Conservation (phyloP, 2,797 vertebrate genomes). For the Peromyscus melanophrys region DNA sequence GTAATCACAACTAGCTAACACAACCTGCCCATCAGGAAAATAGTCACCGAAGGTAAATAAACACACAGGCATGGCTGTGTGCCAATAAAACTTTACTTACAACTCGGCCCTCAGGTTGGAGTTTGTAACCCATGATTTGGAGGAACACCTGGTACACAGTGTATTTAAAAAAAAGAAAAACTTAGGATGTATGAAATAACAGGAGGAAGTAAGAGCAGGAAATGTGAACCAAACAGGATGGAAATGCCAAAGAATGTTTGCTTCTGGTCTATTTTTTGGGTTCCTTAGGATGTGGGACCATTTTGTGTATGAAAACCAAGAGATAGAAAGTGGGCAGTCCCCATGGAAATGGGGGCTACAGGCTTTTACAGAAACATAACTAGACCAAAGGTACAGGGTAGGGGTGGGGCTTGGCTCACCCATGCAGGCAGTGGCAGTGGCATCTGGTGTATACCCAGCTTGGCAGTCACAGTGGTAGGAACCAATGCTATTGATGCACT, state of each 20-base stretch:
- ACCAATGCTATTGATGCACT: slow-evolving; percentile 96
- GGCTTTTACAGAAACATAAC: accelerated
- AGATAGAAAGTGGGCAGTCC: neutral
- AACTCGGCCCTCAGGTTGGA: neutral
- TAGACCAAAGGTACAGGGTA: accelerated
- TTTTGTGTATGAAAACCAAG: neutral
- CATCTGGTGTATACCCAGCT: slow-evolving; percentile 93
- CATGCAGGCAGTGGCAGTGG: slow-evolving; percentile 92
- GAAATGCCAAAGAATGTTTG: neutral
- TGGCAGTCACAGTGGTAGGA: slow-evolving; percentile 96
- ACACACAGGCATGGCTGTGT: neutral
- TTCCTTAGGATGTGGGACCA: neutral
- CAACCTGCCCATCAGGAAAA: neutral
- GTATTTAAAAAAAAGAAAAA: neutral
- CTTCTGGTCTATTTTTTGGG: neutral
- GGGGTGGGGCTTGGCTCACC: slow-evolving; percentile 88
- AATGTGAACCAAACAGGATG: neutral
- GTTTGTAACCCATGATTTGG: neutral
- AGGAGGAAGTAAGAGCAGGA: neutral
- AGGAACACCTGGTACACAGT: neutral
- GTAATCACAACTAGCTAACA: neutral
- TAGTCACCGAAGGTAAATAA: neutral
- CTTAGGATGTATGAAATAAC: neutral
- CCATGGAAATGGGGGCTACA: neutral
- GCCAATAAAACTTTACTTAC: slow-evolving; percentile 23